phyloP scores from a whole-genome alignment of 2,797 vertebrate genomes.

The Tarsius wallacei region DNA sequence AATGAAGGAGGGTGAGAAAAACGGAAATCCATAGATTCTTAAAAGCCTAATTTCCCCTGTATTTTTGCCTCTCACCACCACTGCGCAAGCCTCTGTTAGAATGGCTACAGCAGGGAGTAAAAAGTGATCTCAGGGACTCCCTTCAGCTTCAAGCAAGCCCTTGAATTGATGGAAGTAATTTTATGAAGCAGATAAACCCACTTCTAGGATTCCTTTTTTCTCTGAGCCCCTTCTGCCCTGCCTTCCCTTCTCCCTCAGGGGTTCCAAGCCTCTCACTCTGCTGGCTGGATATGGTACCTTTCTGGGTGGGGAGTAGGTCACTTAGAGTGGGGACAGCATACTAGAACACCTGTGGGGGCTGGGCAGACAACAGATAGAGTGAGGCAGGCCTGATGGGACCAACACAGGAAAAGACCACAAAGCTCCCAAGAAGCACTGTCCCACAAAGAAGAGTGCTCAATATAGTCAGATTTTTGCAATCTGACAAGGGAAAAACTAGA shows the following conservation, averaged over 20 bases:
- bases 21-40: not conserved
- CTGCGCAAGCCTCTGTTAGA: not conserved
- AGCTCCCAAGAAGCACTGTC: not conserved
- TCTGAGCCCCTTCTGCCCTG: not conserved
- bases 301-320: not conserved
- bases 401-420: not conserved
- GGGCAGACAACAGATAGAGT: not conserved
- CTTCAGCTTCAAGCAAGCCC: not conserved
- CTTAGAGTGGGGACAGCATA: not conserved
- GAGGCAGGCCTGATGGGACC: not conserved
- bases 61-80: not conserved
- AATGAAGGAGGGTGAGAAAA: not conserved
- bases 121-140: not conserved
- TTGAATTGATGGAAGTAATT: not conserved
- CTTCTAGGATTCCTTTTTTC: slow-evolving; percentile 27
- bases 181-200: not conserved
- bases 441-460: not conserved
- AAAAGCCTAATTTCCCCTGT: not conserved
- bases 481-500: not conserved
- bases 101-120: not conserved
- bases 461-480: not conserved
- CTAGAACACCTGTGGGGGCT: not conserved
- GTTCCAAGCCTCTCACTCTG: not conserved
- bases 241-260: no score
- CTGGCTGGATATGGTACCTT: not conserved